phyloP scores from a whole-genome alignment of 2,113 vertebrate species.

The Leptodactylus fuscus region DNA sequence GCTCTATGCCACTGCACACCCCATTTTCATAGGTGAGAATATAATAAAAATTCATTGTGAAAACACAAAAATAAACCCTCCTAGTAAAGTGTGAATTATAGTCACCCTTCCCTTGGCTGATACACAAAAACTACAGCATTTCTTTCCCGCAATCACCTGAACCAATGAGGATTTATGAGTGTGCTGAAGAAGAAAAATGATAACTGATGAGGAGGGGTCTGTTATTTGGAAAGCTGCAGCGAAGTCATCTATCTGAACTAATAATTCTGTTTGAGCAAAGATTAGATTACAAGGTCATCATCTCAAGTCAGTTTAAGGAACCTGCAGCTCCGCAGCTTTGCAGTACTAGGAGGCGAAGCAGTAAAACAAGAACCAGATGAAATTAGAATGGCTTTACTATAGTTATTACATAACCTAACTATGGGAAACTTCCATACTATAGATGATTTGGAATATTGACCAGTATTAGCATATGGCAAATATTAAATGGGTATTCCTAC shows the following conservation, averaged over 20 bases:
- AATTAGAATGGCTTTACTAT: too few relatives aligned
- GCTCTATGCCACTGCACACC: too few relatives aligned
- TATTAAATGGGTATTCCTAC: too few relatives aligned
- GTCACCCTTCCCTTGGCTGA: background rate
- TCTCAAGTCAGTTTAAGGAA: background rate
- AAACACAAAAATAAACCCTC: background rate
- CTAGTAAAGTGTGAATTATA: background rate
- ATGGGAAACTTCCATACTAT: too few relatives aligned
- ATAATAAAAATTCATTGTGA: background rate
- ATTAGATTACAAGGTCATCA: conserved; percentile 29
- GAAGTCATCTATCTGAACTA: conserved; percentile 9
- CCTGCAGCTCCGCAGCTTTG: background rate
- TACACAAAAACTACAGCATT: background rate
- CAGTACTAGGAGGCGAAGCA: background rate
- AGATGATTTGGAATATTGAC: too few relatives aligned
- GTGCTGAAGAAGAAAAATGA: background rate
- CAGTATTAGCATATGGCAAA: too few relatives aligned
- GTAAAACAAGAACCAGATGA: background rate
- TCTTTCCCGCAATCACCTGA: background rate
- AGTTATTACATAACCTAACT: too few relatives aligned
- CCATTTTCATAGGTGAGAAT: background rate
- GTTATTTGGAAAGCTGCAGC: conserved; percentile 27
- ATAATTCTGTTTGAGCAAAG: conserved; percentile 3
- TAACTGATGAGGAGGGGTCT: conserved; percentile 22
- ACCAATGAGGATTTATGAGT: conserved; percentile 39